Base-by-base conservation (phyloP, 1,140 invertebrate species). In the Tribolium madens region DNA sequence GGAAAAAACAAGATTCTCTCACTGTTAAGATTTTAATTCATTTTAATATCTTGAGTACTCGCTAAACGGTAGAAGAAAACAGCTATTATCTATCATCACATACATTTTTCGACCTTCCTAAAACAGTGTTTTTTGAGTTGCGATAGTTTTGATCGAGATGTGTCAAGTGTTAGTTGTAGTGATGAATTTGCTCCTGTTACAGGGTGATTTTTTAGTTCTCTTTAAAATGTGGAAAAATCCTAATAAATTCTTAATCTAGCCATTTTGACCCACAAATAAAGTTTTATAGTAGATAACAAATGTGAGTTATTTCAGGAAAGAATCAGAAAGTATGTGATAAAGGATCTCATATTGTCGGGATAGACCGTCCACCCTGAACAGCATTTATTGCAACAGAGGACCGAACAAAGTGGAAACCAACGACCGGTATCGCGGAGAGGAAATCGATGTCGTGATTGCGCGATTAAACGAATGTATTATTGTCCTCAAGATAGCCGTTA, bases 381-480 rank as follows among this genome's bases (percentile, higher is more conserved):
- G 70, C 57, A 64, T 64, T 64, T 64, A 64, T 72, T 72, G 50
- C 70, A 72, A 72, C 50, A 72, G 46, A 72, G 70, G 52, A 72
- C 68, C 60, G 72, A 79, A 79, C 71, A 79, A 76, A 79, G 78
- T 77, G 71, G 75, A 77, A 79, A 77, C 75, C 78, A 70, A 77
- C 68, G 75, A 70, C 60, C 50, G 68, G 68, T 73, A 75, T 64
- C 53, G 60, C 36, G 52, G 33, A 68, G 73, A 75, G 73, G 73
- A 75, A 75, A 75, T 75, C 73, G 73, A 75, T 75, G 60, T 64
- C 53, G 73, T 75, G 73, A 75, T 75, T 75, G 73, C 21, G 36
- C 73, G 73, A 75, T 75, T 75, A 75, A 75, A 68, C 73, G 73
- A 75, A 75, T 75, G 73, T 75, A 48, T 75, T 75, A 75, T 75